phyloP scores from a whole-genome alignment of 1,140 invertebrate genomes.

The Oppia nitens region DNA sequence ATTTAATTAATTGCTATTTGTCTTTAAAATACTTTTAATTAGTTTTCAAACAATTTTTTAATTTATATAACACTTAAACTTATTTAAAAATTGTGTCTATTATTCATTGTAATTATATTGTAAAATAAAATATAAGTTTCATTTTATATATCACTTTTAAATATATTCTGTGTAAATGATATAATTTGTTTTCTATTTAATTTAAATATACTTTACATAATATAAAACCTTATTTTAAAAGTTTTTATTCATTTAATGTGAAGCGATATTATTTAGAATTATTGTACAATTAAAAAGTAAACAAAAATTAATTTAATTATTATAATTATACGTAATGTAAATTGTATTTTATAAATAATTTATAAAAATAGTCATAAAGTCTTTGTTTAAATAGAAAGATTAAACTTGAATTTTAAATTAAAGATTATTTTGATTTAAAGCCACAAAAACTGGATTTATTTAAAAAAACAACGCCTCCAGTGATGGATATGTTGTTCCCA shows the following conservation, averaged over 20 bases:
- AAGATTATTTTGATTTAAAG: neutral
- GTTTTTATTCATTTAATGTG: no score
- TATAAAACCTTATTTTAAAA: no score
- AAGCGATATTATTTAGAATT: no score
- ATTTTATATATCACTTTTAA: no score
- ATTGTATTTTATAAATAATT: no score
- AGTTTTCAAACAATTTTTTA: neutral
- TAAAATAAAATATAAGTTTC: neutral
- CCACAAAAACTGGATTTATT: neutral
- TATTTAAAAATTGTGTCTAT: neutral
- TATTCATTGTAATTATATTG: neutral
- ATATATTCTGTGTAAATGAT: no score
- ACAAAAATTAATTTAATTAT: no score
- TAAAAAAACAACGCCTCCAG: neutral
- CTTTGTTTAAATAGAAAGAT: neutral
- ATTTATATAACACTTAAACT: neutral
- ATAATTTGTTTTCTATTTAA: no score
- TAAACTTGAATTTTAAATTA: neutral
- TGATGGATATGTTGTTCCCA: neutral
- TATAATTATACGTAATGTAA: no score
- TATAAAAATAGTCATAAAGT: neutral
- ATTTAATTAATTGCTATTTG: neutral
- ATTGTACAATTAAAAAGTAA: no score
- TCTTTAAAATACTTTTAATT: neutral
- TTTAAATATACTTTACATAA: no score